Percentiles rank a stretch among this genome's conserved stretches.
These are phyloP conservation scores for Loriculus beryllinus DNA, from an alignment of 2,797 vertebrate genomes.

Conservation along the genomic window DNA sequence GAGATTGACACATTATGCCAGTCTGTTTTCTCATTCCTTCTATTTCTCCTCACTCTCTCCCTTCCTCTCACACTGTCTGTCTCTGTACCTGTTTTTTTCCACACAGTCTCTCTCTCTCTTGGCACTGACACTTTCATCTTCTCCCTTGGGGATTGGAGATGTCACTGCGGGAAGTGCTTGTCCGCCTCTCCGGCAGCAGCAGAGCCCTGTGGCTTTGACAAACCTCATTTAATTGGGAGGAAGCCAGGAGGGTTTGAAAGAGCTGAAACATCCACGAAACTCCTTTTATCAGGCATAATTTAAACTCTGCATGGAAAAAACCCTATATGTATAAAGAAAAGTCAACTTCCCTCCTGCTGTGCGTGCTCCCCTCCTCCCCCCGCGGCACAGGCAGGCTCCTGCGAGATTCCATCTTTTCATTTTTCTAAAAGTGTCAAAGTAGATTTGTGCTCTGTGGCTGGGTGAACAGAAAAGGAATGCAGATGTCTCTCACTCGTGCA, in stretches of 20 bases:
- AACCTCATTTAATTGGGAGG: constrained; percentile 88
- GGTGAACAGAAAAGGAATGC: constrained; percentile 78
- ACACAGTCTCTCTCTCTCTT: constrained; percentile 64
- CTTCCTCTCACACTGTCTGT: constrained; percentile 47
- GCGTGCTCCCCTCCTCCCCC: constrained; percentile 68
- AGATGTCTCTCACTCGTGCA: constrained; percentile 68
- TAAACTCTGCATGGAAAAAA: constrained; percentile 87
- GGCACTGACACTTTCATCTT: constrained; percentile 81
- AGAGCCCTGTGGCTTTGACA: constrained; percentile 88
- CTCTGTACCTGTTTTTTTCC: constrained; percentile 59
- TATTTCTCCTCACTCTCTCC: constrained; percentile 39
- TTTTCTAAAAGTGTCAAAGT: constrained; percentile 83
- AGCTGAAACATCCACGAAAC: constrained; percentile 84
- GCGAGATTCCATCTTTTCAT: constrained; percentile 82
- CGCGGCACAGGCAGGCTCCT: constrained; percentile 74
- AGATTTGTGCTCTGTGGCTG: constrained; percentile 79
- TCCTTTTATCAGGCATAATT: constrained; percentile 89
- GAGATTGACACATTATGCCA: constrained; percentile 18
- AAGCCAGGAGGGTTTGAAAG: constrained; percentile 87
- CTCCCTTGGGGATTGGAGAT: constrained; percentile 82
- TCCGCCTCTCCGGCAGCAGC: constrained; percentile 81
- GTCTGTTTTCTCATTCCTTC: constrained; percentile 38
- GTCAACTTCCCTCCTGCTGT: constrained; percentile 84
- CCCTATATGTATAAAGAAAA: constrained; percentile 87
- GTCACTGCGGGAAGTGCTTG: constrained; percentile 85